phyloP scores from a whole-genome alignment of 2,113 vertebrate species.

The Hyperopisus bebe region DNA sequence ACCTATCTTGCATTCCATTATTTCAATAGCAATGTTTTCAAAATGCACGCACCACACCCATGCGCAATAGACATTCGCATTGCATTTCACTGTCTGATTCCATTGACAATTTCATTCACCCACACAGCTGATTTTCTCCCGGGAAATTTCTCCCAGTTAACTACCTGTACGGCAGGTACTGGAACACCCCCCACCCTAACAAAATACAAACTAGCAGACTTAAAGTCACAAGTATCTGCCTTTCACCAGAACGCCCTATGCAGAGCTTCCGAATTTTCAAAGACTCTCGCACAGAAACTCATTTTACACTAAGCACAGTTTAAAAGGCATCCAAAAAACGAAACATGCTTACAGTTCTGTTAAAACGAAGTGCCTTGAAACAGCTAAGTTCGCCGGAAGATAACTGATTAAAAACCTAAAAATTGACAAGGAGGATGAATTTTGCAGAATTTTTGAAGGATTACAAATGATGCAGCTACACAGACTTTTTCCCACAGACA shows the following conservation, averaged over 20 bases:
- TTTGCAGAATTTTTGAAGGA: not conserved
- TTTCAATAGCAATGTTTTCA: not conserved
- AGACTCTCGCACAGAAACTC: not conserved
- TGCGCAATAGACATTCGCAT: not conserved
- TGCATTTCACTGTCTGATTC: not conserved
- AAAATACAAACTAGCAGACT: not conserved
- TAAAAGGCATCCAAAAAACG: not conserved
- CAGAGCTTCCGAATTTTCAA: not conserved
- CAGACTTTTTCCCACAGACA: not conserved
- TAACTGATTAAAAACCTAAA: not conserved
- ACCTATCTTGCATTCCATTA: not conserved
- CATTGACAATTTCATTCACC: not conserved
- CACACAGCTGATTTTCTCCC: not conserved
- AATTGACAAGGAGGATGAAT: not conserved
- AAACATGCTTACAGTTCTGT: not conserved
- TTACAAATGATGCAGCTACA: not conserved
- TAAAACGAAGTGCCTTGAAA: slow-evolving; percentile 1
- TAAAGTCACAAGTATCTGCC: not conserved
- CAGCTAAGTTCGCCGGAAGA: not conserved
- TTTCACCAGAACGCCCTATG: not conserved
- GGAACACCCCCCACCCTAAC: not conserved
- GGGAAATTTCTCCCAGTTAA: not conserved
- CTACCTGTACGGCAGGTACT: not conserved
- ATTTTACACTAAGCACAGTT: not conserved
- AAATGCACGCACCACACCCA: not conserved